These are phyloP conservation scores for Mechanitis messenoides DNA, from an alignment of 2,888 invertebrate species.

Conservation along the genomic window DNA sequence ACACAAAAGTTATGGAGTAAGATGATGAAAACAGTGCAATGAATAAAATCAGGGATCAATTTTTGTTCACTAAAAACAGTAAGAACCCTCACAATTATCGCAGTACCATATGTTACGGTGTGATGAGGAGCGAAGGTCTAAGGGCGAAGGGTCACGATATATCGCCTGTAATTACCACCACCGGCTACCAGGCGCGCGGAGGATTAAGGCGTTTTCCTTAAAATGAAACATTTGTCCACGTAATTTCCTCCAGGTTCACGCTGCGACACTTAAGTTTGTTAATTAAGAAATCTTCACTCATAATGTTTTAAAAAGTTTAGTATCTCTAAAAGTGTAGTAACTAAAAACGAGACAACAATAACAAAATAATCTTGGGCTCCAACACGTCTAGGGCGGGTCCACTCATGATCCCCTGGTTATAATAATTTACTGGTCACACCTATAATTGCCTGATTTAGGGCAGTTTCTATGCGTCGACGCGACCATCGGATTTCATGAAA, in stretches of 20 bases:
- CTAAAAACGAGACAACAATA: no score
- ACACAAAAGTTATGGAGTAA: not conserved
- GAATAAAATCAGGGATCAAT: not conserved
- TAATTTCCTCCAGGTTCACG: slow-evolving; percentile 48
- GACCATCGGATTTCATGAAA: slow-evolving; percentile 66
- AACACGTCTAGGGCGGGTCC: slow-evolving; percentile 23
- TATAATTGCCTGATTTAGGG: slow-evolving; percentile 74
- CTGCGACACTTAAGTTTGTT: slow-evolving; percentile 25
- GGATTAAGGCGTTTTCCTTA: slow-evolving; percentile 66
- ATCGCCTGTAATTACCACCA: slow-evolving; percentile 68
- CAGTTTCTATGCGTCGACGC: slow-evolving; percentile 69
- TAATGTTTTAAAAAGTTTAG: no score
- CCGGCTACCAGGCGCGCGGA: slow-evolving; percentile 54
- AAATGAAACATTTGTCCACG: slow-evolving; percentile 57
- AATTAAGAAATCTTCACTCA: not conserved
- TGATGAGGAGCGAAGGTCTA: slow-evolving; percentile 54
- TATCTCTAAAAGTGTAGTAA: no score
- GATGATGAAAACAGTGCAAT: not conserved
- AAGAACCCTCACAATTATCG: slow-evolving; percentile 64
- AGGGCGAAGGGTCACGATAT: slow-evolving; percentile 51
- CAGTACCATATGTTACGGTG: slow-evolving; percentile 66
- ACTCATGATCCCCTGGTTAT: slow-evolving; percentile 63
- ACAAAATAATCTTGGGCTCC: no score
- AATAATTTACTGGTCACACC: slow-evolving; percentile 68
- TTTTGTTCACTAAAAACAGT: slow-evolving; percentile 49